These are phyloP conservation scores for Onychorhynchus coronatus DNA, from an alignment of 2,113 vertebrate genomes.

Conservation along the genomic window DNA sequence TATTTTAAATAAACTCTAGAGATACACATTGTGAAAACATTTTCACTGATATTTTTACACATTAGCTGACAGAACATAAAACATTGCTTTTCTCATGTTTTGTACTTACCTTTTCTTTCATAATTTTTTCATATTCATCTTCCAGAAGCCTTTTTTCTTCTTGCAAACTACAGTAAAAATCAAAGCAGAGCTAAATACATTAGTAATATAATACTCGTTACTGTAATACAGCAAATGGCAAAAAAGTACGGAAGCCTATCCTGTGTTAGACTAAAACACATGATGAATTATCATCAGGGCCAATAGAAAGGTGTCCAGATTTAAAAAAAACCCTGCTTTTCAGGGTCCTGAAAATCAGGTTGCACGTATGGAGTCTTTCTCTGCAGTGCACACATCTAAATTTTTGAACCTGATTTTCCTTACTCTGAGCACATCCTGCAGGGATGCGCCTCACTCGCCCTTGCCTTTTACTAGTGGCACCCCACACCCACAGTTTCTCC, in stretches of 20 bases:
- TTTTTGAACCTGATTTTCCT: not conserved
- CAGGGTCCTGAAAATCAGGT: not conserved
- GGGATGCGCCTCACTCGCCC: not conserved
- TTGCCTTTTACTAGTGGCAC: not conserved
- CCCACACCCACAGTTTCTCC: not conserved
- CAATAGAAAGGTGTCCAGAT: not conserved
- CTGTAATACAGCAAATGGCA: not conserved
- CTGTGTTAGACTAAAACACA: not conserved
- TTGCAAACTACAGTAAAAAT: conserved; percentile 69
- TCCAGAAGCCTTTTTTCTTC: conserved; percentile 84
- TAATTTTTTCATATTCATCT: conserved; percentile 78
- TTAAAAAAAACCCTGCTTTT: no score
- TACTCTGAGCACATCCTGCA: not conserved
- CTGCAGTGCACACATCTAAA: not conserved
- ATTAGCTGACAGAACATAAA: not conserved
- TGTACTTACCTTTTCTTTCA: conserved; percentile 81
- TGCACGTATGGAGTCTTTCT: not conserved
- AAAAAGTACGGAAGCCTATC: not conserved
- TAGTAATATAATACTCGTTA: not conserved
- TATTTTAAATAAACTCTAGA: not conserved
- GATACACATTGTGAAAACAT: not conserved
- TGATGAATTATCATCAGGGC: not conserved
- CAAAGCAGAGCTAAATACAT: not conserved
- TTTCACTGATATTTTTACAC: not conserved
- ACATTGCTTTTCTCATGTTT: not conserved